Conservation (phyloP, 1,140 invertebrate genomes). For the Zeugodacus cucurbitae region DNA sequence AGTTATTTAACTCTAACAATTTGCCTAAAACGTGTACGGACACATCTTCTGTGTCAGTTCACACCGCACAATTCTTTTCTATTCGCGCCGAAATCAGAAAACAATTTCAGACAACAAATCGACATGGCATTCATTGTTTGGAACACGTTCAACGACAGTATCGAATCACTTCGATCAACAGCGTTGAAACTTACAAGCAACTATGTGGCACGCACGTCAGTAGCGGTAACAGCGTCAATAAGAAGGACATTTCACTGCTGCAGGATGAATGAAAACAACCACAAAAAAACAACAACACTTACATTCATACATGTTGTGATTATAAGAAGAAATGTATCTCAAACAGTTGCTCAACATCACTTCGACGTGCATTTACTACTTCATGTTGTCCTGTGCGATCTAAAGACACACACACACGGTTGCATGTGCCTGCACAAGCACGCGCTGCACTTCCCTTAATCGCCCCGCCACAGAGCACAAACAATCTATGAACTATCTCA, state of each 20-base stretch:
- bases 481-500: background rate
- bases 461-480: background rate
- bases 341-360: background rate
- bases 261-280: background rate
- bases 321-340: background rate
- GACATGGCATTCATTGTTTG: constrained; percentile 13
- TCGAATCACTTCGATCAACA: constrained; percentile 44
- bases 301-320: background rate
- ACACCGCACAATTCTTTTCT: background rate
- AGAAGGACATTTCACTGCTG: background rate
- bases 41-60: background rate
- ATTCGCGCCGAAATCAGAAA: background rate
- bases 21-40: too few species aligned
- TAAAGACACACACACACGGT: background rate
- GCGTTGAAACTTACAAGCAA: background rate
- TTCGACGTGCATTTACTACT: background rate
- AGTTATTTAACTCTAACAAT: too few species aligned
- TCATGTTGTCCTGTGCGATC: background rate
- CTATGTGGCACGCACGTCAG: background rate
- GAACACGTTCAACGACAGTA: constrained; percentile 40
- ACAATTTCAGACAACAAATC: constrained; percentile 2
- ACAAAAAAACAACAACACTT: background rate
- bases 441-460: background rate
- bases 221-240: background rate
- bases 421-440: background rate